These are phyloP conservation scores for Aplocera efformata DNA, from an alignment of 2,888 invertebrate species.

Conservation along the genomic window DNA sequence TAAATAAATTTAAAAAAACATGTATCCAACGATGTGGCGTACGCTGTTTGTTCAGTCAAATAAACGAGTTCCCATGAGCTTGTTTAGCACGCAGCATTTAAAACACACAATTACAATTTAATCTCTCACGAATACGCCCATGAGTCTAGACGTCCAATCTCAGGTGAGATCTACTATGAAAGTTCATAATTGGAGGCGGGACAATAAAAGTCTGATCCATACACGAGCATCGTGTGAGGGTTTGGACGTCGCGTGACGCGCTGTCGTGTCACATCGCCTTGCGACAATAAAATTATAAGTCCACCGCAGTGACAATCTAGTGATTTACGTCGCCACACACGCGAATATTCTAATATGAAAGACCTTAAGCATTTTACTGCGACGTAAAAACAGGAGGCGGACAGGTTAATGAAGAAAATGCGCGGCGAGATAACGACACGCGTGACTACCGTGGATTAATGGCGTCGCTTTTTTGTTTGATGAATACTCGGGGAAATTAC, in stretches of 20 bases:
- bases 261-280: conserved; percentile 66
- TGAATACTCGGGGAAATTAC: conserved; percentile 13
- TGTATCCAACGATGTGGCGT: too few relatives aligned
- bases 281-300: conserved; percentile 81
- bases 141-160: conserved; percentile 68
- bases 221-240: conserved; percentile 53
- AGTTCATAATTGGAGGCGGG: conserved; percentile 65
- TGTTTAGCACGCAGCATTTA: conserved; percentile 29
- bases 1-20: too few relatives aligned
- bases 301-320: conserved; percentile 78
- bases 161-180: conserved; percentile 65
- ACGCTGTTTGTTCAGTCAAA: too few relatives aligned
- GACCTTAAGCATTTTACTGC: conserved; percentile 62
- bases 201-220: conserved; percentile 69
- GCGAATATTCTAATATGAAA: conserved; percentile 75
- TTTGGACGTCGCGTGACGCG: conserved; percentile 60
- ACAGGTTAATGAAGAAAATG: conserved; percentile 74
- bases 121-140: conserved; percentile 66
- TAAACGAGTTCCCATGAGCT: too few relatives aligned
- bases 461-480: conserved; percentile 25
- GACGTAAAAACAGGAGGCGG: conserved; percentile 65
- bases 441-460: conserved; percentile 46
- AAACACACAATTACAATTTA: conserved; percentile 66
- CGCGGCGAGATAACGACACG: conserved; percentile 66
- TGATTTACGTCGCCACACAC: conserved; percentile 78